A percentile compares a stretch with the other conserved stretches of the same genome.
These are phyloP conservation scores for Etheostoma spectabile DNA, from an alignment of 2,113 vertebrate genomes.

Conservation along the genomic window DNA sequence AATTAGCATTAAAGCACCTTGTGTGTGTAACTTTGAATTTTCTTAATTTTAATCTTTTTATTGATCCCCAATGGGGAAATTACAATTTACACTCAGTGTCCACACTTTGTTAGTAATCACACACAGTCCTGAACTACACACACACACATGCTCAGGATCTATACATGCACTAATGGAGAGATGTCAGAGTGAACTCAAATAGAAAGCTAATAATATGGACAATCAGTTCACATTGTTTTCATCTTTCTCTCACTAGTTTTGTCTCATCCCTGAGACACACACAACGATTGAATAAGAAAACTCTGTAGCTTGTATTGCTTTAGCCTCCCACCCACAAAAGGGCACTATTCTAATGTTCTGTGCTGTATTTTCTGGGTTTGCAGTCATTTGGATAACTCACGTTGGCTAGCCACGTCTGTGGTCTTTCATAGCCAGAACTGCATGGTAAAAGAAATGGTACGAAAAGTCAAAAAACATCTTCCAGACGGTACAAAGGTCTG, in stretches of 20 bases:
- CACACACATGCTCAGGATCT: too few relatives aligned
- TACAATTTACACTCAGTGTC: too few relatives aligned
- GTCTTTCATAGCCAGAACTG: conserved; percentile 14
- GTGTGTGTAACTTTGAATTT: too few relatives aligned
- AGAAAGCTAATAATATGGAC: neutral
- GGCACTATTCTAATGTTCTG: conserved; percentile 11
- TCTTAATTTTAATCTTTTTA: too few relatives aligned
- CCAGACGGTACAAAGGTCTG: conserved; percentile 18
- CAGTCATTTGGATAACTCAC: conserved; percentile 11
- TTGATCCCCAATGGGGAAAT: too few relatives aligned
- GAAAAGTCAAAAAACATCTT: neutral
- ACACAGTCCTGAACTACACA: too few relatives aligned
- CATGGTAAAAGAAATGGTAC: neutral
- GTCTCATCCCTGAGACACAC: neutral
- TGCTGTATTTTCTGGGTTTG: conserved; percentile 3
- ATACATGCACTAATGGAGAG: too few relatives aligned
- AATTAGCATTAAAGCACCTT: neutral
- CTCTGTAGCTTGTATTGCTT: conserved; percentile 2
- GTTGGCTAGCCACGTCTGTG: neutral
- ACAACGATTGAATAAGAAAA: conserved; percentile 13
- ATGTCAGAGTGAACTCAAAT: neutral
- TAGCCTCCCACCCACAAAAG: neutral
- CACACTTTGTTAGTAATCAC: too few relatives aligned
- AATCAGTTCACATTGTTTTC: neutral
- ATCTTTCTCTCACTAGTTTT: neutral